Base-by-base conservation (phyloP, 2,888 invertebrate genomes). In the Mamestra brassicae region DNA sequence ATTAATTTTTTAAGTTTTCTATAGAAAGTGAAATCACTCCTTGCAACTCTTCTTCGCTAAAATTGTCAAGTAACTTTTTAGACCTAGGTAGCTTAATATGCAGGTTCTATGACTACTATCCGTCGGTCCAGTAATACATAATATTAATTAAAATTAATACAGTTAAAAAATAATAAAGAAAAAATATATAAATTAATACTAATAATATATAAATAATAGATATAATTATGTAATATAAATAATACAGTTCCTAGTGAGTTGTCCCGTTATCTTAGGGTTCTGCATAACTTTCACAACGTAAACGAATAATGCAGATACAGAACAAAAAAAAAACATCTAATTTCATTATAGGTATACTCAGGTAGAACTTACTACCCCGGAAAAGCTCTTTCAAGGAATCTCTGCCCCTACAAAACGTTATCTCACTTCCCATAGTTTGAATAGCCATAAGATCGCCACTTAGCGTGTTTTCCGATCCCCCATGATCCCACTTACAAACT, bases 401-500 rank as follows among this genome's bases (percentile, higher is more conserved):
- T 4, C 34, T 38, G 13, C 10, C 45, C 45, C 45, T 15, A 6
- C 70, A 36, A 34, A 70, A 61, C 61, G n/a, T 50, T 71, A 42
- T 5, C 13, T 45, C 47, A 61, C 73, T 80, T 52, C 26, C 50
- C 34, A 38, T 54, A 68, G 54, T 68, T 76, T 68, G 54, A 60
- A 60, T 11, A 62, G 50, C 47, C 42, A 52, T 60, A 38, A 58
- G 64, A 64, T 69, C 17, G 11, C 61, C 82, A 76, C 69, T 77
- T 50, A 50, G 2, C 13, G 42, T 57, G 36, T 73, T 34, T 36
- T 57, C 36, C 42, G 50, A 78, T 47, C 66, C 45, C 45, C 66
- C 54, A n/a, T 55, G 63, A 78, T 71, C 67, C 79, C 63, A 82
- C 78, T 82, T 64, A 61, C 0, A 57, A 68, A 83, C 84, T 84